Evolutionary conservation across 1,140 invertebrate species (phyloP), one percentile per base, ranked within the genome.

Genomic region (Wasmannia auropunctata): DNA sequence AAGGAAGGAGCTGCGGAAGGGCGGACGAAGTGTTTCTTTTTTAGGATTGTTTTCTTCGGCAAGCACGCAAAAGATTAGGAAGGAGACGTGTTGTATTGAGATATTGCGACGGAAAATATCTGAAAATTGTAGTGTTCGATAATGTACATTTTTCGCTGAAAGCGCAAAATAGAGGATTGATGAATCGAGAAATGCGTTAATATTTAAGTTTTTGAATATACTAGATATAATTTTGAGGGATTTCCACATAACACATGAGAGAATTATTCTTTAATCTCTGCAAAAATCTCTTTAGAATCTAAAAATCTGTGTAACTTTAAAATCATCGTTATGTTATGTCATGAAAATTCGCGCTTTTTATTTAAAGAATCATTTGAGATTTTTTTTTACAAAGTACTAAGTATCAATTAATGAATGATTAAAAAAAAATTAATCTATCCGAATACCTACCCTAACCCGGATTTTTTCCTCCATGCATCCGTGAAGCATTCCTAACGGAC

Each of bases 401-500:
- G 28, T 16, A 54, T 56, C 3, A 31, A 19, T 51, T 7, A 34
- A 40, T 67, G 6, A 51, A 31, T 10, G 0, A 19, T 70, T 22
- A n/a, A 34, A 7, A 74, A n/a, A 70, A 87, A 37, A 85, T 54
- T 28, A 56, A 31, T 62, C n/a, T n/a, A n/a, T n/a, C n/a, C n/a
- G n/a, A n/a, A 14, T 60, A 91, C 92, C 92, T 94, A 97, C 97
- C 96, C 97, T 97, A 8, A 98, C 94, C 90, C 96, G 95, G 0
- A 95, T 94, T 80, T 94, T 95, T 43, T 95, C 94, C 63, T 96
- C 96, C 91, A 97, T 96, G 85, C 95, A 97, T 19, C 96, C 95
- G 79, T 95, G 96, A 8, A 98, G 93, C 11, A 96, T 91, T 5
- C 94, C 94, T n/a, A 98, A 93, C 0, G 97, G 97, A 1, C 97